Base-by-base conservation (phyloP, 2,113 vertebrate genomes). In the Dipodomys merriami region DNA sequence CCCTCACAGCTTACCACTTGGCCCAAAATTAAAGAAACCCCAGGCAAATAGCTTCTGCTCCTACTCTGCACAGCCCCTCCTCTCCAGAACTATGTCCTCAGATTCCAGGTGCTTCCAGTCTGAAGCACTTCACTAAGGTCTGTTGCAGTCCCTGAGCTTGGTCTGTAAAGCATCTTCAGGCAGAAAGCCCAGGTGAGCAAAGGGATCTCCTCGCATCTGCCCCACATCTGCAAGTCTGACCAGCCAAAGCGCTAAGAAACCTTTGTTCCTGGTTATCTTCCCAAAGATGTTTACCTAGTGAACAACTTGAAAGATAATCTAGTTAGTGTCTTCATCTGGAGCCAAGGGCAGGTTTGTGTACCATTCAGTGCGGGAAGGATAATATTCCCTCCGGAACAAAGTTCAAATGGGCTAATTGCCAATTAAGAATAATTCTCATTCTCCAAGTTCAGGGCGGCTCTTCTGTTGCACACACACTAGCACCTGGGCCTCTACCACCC, bases 261-360 rank as follows among this genome's bases (percentile, higher is more conserved):
- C 68, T 69, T 83, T 81, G 57, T 46, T 65, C 53, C 65, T 81
- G 16, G 53, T 44, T 39, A 27, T 74, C 83, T 49, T 84, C 77
- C 12, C 79, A 91, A 62, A n/a, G 53, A 46, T 79, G 65, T n/a
- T 82, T 73, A 67, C 22, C 25, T 19, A 94, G 39, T 46, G 46
- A 53, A 78, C n/a, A 83, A 83, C 83, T 92, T 94, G 79, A 85
- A 74, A 85, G 62, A 12, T 7, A 76, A 39, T 39, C 39, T 39
- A 90, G 85, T 84, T 5, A 65, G 11, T 16, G 12, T 57, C 46
- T 94, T 79, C 25, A 74, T 64, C 1, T 74, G 65, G 46, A 73
- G 20, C 29, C 81, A 64, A 95, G 23, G 23, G 53, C 78, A 90
- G 82, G 53, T 67, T 29, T 82, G 23, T 57, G 39, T 86, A 72